These are phyloP conservation scores for Oopsacas minuta DNA, from an alignment of 37 sponge, comb jelly and placozoan species.

Conservation along the genomic window DNA sequence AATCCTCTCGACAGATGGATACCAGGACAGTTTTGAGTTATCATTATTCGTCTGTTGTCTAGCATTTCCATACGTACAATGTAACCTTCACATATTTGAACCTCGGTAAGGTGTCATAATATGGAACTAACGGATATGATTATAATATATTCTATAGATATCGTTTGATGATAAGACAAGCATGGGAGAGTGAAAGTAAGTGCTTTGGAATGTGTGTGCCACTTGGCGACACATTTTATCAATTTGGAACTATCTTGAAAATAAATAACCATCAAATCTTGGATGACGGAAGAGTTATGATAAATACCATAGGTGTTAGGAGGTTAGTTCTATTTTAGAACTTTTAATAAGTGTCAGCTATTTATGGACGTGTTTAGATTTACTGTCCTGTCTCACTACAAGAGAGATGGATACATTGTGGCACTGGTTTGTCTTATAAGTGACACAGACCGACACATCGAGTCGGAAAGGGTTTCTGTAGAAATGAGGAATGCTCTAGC, in stretches of 20 bases:
- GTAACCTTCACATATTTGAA: constrained; percentile 65
- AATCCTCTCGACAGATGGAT: neutral
- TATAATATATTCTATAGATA: constrained; percentile 18
- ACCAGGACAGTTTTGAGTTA: constrained; percentile 19
- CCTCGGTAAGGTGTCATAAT: constrained; percentile 25
- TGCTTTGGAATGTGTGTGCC: constrained; percentile 68
- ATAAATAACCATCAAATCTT: neutral
- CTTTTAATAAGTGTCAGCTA: neutral
- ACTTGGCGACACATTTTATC: neutral
- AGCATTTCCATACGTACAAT: constrained; percentile 42
- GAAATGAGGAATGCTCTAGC: neutral
- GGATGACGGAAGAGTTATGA: neutral
- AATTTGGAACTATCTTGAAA: neutral
- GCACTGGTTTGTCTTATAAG: neutral
- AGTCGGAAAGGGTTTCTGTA: neutral
- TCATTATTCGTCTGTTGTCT: constrained; percentile 59
- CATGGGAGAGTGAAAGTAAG: constrained; percentile 43
- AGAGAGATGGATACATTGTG: neutral
- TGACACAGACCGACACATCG: neutral
- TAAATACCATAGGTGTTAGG: neutral
- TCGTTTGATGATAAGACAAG: constrained; percentile 48
- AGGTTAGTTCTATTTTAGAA: neutral
- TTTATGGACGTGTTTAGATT: neutral
- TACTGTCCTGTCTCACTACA: neutral
- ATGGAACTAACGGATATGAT: neutral